Base-by-base conservation (phyloP, 2,797 vertebrate species). In the Enteromius anoplus region DNA sequence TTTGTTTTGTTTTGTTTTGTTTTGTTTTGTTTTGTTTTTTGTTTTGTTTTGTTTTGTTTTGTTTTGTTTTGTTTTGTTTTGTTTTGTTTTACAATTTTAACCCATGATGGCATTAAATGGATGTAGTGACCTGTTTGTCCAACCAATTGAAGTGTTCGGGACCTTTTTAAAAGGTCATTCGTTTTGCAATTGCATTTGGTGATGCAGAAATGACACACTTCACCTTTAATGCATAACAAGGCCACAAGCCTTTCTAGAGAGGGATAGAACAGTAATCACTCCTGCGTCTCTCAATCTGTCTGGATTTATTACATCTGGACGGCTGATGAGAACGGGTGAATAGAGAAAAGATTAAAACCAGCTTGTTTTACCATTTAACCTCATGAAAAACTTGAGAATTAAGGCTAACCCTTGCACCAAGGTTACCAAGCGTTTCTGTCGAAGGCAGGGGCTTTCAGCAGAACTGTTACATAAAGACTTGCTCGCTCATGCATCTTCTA, bases 401-500 rank as follows among this genome's bases (percentile, higher is more conserved):
- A 45, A 45, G 9, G 32, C 75, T 83, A 51, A 75, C 45, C 82
- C 14, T 75, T 51, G 55, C 53, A 64, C 37, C 62, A 37, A 45
- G 34, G 73, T 62, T 75, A 84, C 62, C 49, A 29, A 78, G 81
- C 47, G 68, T 87, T 89, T 84, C 88, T 88, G 78, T 85, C 47
- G 80, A 86, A 86, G 70, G 53, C 47, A 21, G 70, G 47, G 72
- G 83, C 58, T 86, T 88, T 84, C 53, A 79, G 76, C 87, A 82
- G 51, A 85, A 81, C 80, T 86, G 86, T 89, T 89, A 88, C 86
- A 71, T 82, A 87, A 85, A 90, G 87, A 86, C 88, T 87, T 84
- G 86, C 82, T 86, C 65, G 10, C 51, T 80, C 86, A 70, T 83
- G 58, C 80, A 85, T 81, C 60, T 53, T 86, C 72, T 79, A 47